Base-by-base conservation (phyloP, 2,797 vertebrate species). In the Ptychadena robeensis region DNA sequence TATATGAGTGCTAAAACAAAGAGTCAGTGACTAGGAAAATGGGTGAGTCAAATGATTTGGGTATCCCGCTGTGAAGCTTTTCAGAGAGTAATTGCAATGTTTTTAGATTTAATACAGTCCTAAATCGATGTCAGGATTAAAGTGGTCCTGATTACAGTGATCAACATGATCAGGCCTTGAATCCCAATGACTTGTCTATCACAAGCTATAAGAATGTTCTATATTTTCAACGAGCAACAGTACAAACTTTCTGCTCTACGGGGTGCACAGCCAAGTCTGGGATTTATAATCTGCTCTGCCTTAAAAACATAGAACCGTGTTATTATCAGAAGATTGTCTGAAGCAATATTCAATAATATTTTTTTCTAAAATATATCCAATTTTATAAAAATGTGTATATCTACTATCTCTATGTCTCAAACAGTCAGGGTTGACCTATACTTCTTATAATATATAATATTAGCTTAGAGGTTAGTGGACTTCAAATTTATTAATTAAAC, bases 111-210 rank as follows among this genome's bases (percentile, higher is more conserved):
- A 85, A 85, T 85, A 85, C 78, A 85, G 78, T 81, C 78, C 83
- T 76, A 85, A 85, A 85, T 85, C 78, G 83, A 85, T 85, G 83
- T 85, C 83, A 85, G 83, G 83, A 85, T 85, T 85, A 85, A 85
- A 85, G 83, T 85, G 83, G 83, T 85, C 83, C 78, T 85, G 83
- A 85, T 85, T 85, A 85, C 83, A 85, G 83, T 85, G 83, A 85
- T 84, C 82, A 84, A 84, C 79, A 67, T 84, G 82, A 84, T 85
- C 83, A 85, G 83, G 78, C 78, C 64, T 31, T 81, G 78, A 85
- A 85, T 85, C 78, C 83, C 83, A 85, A 85, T 85, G 83, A 80
- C 69, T 85, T 85, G 83, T 85, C 83, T 85, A 85, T 85, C 83
- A 85, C 30, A 81, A 48, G 83, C 78, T 85, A 76, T 80, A 76